A percentile compares a stretch with the other conserved stretches of the same genome.
phyloP scores from a whole-genome alignment of 2,888 invertebrate species.

The Clanis bilineata region DNA sequence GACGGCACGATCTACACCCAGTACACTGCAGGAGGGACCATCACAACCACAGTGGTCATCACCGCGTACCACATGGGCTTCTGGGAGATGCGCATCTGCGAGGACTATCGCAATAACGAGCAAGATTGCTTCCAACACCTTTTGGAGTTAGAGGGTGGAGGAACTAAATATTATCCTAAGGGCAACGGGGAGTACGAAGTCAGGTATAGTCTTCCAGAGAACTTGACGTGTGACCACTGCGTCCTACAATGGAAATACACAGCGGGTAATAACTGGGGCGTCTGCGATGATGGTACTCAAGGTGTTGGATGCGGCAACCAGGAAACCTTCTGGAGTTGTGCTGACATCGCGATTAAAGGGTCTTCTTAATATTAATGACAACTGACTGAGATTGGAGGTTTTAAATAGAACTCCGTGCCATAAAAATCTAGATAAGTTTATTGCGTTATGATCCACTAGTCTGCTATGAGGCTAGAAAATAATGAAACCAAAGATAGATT shows the following conservation, averaged over 20 bases:
- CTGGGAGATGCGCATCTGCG: constrained; percentile 91
- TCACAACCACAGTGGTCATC: constrained; percentile 87
- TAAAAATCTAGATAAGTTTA: too few relatives aligned
- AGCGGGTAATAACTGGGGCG: constrained; percentile 92
- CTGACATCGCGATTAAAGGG: constrained; percentile 87
- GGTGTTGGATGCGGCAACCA: constrained; percentile 93
- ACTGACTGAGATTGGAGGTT: not conserved
- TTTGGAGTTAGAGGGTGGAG: constrained; percentile 79
- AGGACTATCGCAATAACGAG: constrained; percentile 84
- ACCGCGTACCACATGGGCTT: constrained; percentile 92
- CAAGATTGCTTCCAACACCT: constrained; percentile 88
- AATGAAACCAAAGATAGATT: not conserved
- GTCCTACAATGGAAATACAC: constrained; percentile 93
- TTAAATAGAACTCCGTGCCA: not conserved
- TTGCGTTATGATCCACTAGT: not conserved
- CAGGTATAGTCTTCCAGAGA: constrained; percentile 82
- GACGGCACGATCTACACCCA: constrained; percentile 86
- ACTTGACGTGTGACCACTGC: constrained; percentile 88
- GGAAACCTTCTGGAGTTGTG: constrained; percentile 92
- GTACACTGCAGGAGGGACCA: constrained; percentile 82
- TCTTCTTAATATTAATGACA: constrained; percentile 10
- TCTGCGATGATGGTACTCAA: constrained; percentile 85
- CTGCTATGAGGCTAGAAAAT: too few relatives aligned
- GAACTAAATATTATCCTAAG: constrained; percentile 85
- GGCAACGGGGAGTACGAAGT: constrained; percentile 87